Evolutionary conservation across 1,140 invertebrate species (phyloP), one percentile per base, ranked within the genome.

Genomic region (Drosophila santomea): DNA sequence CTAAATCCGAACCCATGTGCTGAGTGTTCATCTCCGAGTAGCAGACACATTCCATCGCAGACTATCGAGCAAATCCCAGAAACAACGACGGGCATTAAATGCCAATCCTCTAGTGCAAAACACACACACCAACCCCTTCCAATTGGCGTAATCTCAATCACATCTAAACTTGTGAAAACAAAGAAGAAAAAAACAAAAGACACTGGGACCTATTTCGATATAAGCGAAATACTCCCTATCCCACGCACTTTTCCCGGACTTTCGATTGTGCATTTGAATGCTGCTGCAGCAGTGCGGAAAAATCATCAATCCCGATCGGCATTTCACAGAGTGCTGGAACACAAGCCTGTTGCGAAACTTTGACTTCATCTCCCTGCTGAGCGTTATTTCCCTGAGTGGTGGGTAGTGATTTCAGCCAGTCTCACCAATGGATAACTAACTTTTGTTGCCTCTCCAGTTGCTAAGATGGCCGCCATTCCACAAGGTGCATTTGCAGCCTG

Each of bases 401-500:
- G 61, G 69, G 84, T 76, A 6, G 1, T n/a, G 4, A 14, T 7
- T 4, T 0, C 14, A 1, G 20, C 2, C 28, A 4, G 0, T 4
- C 10, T 0, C 15, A 6, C 1, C 2, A 2, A 39, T 41, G 2
- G 47, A n/a, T 28, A 47, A 32, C 4, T 3, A 14, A 7, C 2
- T 55, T 6, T 14, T 4, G 17, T 10, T 12, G 0, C 10, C 14
- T 6, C 12, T 20, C 10, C 41, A 89, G 78, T 69, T 56, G 12
- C 50, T 17, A 68, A 78, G 15, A 90, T 95, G 94, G 91, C 94
- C 11, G 86, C 93, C 15, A 91, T 95, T 59, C 94, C 94, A 0
- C 94, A 95, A 71, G 93, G 93, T 66, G 94, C 93, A 23, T 94
- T 94, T 75, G 93, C 94, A 4, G 93, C 92, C n/a, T 90, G 92